phyloP scores from a whole-genome alignment of 2,797 vertebrate genomes.

The Adelosebastes latens region DNA sequence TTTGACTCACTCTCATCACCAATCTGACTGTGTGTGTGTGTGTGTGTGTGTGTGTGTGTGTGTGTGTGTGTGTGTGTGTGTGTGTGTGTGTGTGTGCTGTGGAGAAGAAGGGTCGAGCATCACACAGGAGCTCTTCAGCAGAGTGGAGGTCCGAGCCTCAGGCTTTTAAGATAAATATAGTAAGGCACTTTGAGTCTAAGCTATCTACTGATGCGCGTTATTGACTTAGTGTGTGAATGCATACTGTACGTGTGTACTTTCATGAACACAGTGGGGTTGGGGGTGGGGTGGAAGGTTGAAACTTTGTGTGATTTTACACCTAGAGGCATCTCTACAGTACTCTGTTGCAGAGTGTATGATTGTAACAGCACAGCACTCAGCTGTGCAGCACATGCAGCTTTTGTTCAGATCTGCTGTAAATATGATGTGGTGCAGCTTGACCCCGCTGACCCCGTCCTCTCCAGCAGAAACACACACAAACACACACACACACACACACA shows the following conservation, averaged over 20 bases:
- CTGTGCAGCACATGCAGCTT: not conserved
- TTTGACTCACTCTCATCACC: not conserved
- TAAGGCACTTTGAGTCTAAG: slow-evolving; percentile 11
- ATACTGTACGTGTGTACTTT: not conserved
- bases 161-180: slow-evolving; percentile 67
- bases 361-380: not conserved
- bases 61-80: not conserved
- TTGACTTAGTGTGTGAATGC: not conserved
- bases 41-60: not conserved
- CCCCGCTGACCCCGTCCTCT: slow-evolving; percentile 20
- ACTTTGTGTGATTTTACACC: slow-evolving; percentile 12
- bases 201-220: slow-evolving; percentile 26
- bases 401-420: slow-evolving; percentile 15
- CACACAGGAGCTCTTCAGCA: not conserved
- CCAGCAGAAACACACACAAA: slow-evolving; percentile 1
- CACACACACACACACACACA: slow-evolving; percentile 1
- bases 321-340: not conserved
- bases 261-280: not conserved
- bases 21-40: not conserved
- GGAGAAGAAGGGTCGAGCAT: not conserved
- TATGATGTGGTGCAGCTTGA: slow-evolving; percentile 26
- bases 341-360: not conserved
- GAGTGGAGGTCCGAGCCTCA: slow-evolving; percentile 26
- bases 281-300: not conserved
- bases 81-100: not conserved